A percentile compares a stretch with the other conserved stretches of the same genome.
phyloP scores from a whole-genome alignment of 2,888 invertebrate species.

The Adelphocoris suturalis region DNA sequence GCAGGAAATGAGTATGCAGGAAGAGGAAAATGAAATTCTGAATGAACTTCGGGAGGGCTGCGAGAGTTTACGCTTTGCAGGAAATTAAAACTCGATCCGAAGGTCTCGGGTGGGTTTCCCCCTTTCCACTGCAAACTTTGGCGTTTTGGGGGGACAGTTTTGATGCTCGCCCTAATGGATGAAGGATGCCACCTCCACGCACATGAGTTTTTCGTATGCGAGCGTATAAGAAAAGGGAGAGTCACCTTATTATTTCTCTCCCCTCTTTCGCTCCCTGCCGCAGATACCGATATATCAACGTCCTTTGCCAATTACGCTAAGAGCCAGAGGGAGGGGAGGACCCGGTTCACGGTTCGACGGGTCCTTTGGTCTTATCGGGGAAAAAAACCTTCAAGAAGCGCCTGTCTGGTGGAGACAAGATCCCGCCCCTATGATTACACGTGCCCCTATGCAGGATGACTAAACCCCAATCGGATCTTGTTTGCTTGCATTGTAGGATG shows the following conservation, averaged over 20 bases:
- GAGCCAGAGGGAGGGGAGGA: constrained; percentile 37
- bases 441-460: constrained; percentile 18
- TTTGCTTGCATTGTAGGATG: not conserved
- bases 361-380: constrained; percentile 18
- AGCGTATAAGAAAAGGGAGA: constrained; percentile 18
- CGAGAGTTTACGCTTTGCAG: constrained; percentile 26
- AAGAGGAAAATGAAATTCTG: constrained; percentile 38
- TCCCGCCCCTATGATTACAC: not conserved
- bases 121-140: not conserved
- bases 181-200: constrained; percentile 61
- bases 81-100: constrained; percentile 36
- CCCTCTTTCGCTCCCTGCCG: constrained; percentile 44
- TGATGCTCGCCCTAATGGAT: constrained; percentile 54
- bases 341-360: constrained; percentile 13
- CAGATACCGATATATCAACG: constrained; percentile 61
- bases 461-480: constrained; percentile 17
- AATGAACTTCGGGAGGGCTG: not conserved
- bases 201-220: constrained; percentile 16
- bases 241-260: constrained; percentile 60
- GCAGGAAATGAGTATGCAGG: constrained; percentile 42
- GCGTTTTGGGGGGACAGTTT: constrained; percentile 10
- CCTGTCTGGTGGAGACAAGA: constrained; percentile 26
- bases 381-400: constrained; percentile 26
- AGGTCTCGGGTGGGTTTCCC: not conserved
- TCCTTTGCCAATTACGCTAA: constrained; percentile 64